Conservation (phyloP, 2,113 vertebrate species). For the Ceyx margarethae region DNA sequence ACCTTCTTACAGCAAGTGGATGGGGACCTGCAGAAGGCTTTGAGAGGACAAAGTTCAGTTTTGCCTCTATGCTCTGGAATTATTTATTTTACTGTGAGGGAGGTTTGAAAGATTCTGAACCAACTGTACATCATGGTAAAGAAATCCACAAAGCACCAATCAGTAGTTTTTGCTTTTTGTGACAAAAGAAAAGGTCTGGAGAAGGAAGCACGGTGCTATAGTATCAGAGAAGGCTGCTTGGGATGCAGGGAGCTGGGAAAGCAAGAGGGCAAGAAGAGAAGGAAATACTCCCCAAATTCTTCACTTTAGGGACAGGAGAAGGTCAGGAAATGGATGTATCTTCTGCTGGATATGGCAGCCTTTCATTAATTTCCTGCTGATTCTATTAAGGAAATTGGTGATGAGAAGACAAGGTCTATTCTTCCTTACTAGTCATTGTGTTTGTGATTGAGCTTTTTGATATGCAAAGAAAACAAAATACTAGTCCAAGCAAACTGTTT, state of each 20-base stretch:
- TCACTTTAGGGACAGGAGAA: background rate
- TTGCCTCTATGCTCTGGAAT: slow-evolving; percentile 6
- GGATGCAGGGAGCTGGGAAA: background rate
- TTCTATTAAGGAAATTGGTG: background rate
- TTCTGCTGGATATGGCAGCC: background rate
- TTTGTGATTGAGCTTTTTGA: background rate
- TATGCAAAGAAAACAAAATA: background rate
- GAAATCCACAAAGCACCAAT: background rate
- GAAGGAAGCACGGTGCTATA: background rate
- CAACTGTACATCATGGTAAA: background rate
- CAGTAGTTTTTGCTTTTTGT: background rate
- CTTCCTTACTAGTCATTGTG: background rate
- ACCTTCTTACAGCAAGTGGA: background rate
- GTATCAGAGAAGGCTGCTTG: background rate
- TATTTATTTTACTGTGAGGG: background rate
- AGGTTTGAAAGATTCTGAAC: background rate
- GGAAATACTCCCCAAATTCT: background rate
- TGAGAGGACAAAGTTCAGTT: background rate
- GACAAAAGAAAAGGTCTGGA: background rate
- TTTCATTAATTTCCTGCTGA: background rate
- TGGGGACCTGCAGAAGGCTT: background rate
- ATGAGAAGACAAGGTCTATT: background rate
- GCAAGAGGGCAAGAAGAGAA: background rate
- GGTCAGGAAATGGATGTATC: background rate
- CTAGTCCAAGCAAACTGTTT: background rate